phyloP scores from a whole-genome alignment of 2,797 vertebrate species.

The Hippocampus kuda region DNA sequence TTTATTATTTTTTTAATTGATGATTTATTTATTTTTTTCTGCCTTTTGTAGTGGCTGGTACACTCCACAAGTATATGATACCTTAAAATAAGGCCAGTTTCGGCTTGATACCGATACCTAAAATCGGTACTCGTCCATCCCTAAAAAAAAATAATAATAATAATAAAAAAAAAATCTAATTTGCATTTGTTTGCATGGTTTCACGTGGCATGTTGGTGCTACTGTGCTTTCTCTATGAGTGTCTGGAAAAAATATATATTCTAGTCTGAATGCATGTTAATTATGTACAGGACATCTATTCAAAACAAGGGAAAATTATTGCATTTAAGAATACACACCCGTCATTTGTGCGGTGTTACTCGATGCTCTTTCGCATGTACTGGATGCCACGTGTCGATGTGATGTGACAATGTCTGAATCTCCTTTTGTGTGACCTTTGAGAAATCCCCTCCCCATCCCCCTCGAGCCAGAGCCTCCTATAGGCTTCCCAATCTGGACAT shows the following conservation, averaged over 20 bases:
- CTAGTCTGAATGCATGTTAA: conserved; percentile 40
- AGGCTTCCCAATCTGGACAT: conserved; percentile 47
- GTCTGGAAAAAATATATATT: background rate
- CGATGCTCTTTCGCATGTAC: conserved; percentile 37
- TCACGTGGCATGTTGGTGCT: conserved; percentile 21
- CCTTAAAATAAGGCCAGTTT: no score
- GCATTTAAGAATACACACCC: conserved; percentile 11
- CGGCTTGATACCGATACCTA: no score
- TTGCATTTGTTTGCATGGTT: conserved; percentile 48
- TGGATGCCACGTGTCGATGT: conserved; percentile 16
- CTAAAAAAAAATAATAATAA: background rate
- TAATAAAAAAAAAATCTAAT: background rate
- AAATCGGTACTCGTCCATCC: no score
- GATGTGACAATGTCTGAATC: conserved; percentile 32
- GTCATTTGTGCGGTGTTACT: background rate
- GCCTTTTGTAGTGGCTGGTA: no score
- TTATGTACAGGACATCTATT: conserved; percentile 18
- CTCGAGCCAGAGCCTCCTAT: conserved; percentile 39
- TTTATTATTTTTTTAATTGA: no score
- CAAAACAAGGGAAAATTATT: conserved; percentile 2
- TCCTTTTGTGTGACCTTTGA: conserved; percentile 50
- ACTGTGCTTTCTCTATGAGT: background rate
- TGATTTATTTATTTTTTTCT: no score
- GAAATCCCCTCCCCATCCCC: conserved; percentile 28
- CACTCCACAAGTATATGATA: no score